These are phyloP conservation scores for Eleginops maclovinus DNA, from an alignment of 2,113 vertebrate species.

Conservation along the genomic window DNA sequence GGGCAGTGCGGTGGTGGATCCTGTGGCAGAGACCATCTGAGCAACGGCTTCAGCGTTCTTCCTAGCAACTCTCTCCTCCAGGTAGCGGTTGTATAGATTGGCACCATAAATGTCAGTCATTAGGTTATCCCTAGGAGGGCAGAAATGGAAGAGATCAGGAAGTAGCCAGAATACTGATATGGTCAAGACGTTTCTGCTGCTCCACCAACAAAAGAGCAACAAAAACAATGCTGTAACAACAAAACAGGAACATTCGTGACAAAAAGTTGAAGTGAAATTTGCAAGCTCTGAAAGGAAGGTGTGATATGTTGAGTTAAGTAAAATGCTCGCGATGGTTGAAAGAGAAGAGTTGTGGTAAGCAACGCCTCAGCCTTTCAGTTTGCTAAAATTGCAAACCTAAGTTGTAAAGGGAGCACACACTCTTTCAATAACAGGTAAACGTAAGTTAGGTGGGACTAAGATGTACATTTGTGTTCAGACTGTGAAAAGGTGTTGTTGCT, in stretches of 20 bases:
- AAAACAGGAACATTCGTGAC: background rate
- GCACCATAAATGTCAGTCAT: conserved; percentile 96
- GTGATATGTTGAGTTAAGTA: background rate
- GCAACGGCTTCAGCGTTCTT: conserved; percentile 75
- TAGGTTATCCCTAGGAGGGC: conserved; percentile 86
- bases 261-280: conserved; percentile 46
- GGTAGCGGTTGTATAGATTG: conserved; percentile 92
- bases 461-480: background rate
- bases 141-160: background rate
- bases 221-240: background rate
- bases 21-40: conserved; percentile 76
- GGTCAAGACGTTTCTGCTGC: background rate
- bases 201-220: background rate
- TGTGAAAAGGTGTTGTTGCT: too few relatives aligned
- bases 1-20: conserved; percentile 66
- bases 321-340: background rate
- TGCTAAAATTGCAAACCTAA: background rate
- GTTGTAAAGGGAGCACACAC: background rate
- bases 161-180: background rate
- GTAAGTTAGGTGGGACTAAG: background rate
- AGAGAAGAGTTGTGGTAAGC: background rate
- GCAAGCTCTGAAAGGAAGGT: background rate
- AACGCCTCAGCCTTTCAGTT: background rate
- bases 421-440: background rate
- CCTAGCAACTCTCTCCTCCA: conserved; percentile 80